These are phyloP conservation scores for Falco biarmicus DNA, from an alignment of 2,797 vertebrate species.

Conservation along the genomic window DNA sequence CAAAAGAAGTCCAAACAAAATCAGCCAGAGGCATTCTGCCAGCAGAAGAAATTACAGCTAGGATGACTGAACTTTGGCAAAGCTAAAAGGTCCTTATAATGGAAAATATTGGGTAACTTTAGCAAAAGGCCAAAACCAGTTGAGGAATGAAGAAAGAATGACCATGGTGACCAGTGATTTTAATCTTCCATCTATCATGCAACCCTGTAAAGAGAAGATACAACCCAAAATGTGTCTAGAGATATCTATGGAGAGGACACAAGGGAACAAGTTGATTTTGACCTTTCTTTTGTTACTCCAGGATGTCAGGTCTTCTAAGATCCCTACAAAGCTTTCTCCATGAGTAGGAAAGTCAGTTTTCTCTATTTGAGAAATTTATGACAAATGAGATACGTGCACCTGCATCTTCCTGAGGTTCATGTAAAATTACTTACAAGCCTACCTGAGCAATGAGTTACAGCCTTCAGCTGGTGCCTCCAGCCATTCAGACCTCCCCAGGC, in stretches of 20 bases:
- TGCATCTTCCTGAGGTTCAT: not conserved
- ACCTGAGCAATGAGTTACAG: not conserved
- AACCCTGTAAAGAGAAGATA: not conserved
- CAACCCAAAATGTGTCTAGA: not conserved
- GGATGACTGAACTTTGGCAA: constrained; percentile 58
- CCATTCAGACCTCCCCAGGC: not conserved
- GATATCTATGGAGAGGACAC: not conserved
- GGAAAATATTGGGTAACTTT: constrained; percentile 60
- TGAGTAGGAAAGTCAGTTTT: not conserved
- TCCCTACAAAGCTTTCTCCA: not conserved
- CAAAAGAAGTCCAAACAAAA: constrained; percentile 47
- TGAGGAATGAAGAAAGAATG: constrained; percentile 45
- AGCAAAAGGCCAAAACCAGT: constrained; percentile 35
- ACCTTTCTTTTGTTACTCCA: not conserved
- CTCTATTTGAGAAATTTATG: not conserved
- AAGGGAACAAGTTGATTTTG: not conserved
- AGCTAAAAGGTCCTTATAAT: constrained; percentile 20
- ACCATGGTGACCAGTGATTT: constrained; percentile 18
- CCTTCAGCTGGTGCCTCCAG: not conserved
- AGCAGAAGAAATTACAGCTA: constrained; percentile 51
- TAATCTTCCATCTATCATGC: not conserved
- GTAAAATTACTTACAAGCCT: not conserved
- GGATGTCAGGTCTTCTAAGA: not conserved
- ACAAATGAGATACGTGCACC: not conserved
- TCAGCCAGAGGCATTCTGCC: constrained; percentile 46